These are phyloP conservation scores for Mesembrinibis cayennensis DNA, from an alignment of 2,113 vertebrate species.

Conservation along the genomic window DNA sequence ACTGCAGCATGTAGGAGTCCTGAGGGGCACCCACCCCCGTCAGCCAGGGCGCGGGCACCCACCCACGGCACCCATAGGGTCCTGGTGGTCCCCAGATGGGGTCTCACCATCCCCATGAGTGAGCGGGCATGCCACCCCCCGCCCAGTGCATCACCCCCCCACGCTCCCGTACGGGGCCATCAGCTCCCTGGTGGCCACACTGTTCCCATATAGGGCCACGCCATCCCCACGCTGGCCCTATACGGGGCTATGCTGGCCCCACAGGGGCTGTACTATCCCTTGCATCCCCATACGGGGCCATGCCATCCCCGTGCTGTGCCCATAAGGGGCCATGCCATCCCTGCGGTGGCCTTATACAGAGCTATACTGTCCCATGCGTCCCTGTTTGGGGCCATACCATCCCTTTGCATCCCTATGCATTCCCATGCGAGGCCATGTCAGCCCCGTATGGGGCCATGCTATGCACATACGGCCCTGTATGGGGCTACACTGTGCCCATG, in stretches of 20 bases:
- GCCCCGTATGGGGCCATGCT: neutral
- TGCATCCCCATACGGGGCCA: too few species aligned
- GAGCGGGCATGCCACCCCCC: too few species aligned
- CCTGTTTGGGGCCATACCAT: neutral
- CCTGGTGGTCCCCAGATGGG: neutral
- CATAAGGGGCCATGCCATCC: neutral
- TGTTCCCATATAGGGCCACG: neutral
- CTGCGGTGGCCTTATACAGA: neutral
- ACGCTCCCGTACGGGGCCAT: too few species aligned
- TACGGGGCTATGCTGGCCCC: too few species aligned
- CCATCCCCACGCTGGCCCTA: neutral
- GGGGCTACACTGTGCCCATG: neutral
- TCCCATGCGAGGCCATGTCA: neutral
- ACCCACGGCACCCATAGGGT: neutral
- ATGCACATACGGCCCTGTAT: neutral
- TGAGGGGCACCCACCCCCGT: neutral
- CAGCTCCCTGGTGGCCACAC: too few species aligned
- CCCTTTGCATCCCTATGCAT: neutral
- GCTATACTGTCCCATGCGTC: neutral
- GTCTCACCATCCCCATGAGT: too few species aligned
- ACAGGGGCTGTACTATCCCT: too few species aligned
- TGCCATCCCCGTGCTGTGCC: neutral
- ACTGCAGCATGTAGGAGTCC: conserved; percentile 89
- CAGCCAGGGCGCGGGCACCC: fast-evolving
- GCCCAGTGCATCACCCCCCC: too few species aligned